Percentiles rank a stretch among this genome's conserved stretches.
These are phyloP conservation scores for Penaeus vannamei DNA, from an alignment of 1,140 invertebrate species.

Conservation along the genomic window DNA sequence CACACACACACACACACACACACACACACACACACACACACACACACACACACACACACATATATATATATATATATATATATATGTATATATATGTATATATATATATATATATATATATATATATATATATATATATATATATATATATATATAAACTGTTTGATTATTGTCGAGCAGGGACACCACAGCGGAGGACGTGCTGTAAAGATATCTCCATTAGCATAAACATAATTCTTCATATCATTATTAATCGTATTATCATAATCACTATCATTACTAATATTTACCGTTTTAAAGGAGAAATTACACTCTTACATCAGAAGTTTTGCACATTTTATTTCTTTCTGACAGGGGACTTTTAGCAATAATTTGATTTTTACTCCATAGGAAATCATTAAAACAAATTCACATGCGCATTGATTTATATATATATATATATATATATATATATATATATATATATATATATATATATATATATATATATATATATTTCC, in stretches of 20 bases:
- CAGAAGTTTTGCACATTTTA: too few species aligned
- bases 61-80: conserved; percentile 30
- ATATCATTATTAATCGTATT: too few species aligned
- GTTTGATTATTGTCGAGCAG: too few species aligned
- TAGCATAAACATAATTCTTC: too few species aligned
- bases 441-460: conserved; percentile 22
- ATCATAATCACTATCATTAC: too few species aligned
- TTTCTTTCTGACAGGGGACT: background rate
- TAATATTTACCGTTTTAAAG: too few species aligned
- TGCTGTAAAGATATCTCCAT: too few species aligned
- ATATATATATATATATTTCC: too few species aligned
- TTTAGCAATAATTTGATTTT: background rate
- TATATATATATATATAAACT: conserved; percentile 23
- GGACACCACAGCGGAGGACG: too few species aligned
- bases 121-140: conserved; percentile 33
- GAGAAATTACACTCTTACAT: too few species aligned
- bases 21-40: background rate
- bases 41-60: background rate
- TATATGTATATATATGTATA: conserved; percentile 30
- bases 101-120: conserved; percentile 29
- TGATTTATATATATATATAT: conserved; percentile 24
- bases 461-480: too few species aligned
- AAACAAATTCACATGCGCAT: background rate
- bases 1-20: background rate
- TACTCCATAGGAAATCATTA: background rate